Evolutionary conservation across 2,888 invertebrate genomes (phyloP).

Genomic region (Apodemia zela): DNA sequence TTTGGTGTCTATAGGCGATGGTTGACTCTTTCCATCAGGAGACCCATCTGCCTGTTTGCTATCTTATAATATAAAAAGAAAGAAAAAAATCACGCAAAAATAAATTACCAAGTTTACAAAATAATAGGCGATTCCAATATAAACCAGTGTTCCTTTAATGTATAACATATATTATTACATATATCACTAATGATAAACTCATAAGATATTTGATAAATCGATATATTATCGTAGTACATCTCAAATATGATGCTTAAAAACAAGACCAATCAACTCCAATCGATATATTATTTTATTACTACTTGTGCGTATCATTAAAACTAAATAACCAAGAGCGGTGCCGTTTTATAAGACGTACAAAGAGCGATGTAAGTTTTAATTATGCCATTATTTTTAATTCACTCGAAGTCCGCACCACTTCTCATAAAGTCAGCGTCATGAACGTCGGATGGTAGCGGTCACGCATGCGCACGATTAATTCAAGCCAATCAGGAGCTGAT

Average conservation of each 20-base stretch:
- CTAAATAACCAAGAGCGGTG: slow-evolving; percentile 43
- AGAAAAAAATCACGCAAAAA: no score
- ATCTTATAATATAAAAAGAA: no score
- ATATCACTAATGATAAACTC: background rate
- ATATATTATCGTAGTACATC: slow-evolving; percentile 25
- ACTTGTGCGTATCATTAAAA: slow-evolving; percentile 38
- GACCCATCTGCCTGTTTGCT: no score
- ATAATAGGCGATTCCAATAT: no score
- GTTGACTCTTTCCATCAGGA: no score
- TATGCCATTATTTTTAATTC: slow-evolving; percentile 74
- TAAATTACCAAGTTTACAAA: no score
- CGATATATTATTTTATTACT: slow-evolving; percentile 22
- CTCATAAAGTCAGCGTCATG: slow-evolving; percentile 58
- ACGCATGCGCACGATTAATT: slow-evolving; percentile 78
- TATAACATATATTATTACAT: no score
- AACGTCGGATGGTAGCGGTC: slow-evolving; percentile 68
- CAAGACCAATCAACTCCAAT: slow-evolving; percentile 18
- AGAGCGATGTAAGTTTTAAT: slow-evolving; percentile 66
- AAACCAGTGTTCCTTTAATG: no score
- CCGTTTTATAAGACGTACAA: slow-evolving; percentile 45
- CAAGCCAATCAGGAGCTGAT: slow-evolving; percentile 77
- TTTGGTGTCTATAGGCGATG: no score
- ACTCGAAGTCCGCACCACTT: slow-evolving; percentile 56
- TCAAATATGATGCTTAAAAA: slow-evolving; percentile 4
- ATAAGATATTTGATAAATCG: slow-evolving; percentile 25